phyloP scores from a whole-genome alignment of 2,113 vertebrate genomes.

The Silurus asotus region DNA sequence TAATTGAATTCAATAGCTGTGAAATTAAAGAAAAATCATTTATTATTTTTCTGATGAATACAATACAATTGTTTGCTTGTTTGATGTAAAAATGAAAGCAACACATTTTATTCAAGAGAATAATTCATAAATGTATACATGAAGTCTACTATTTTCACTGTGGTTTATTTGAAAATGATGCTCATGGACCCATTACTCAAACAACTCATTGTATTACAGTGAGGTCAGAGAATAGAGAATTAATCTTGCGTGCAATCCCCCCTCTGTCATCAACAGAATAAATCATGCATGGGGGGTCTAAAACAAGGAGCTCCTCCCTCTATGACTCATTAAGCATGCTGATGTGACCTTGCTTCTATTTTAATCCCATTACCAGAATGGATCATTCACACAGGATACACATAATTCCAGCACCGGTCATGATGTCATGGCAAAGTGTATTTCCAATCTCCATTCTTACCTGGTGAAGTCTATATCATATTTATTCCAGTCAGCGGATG shows the following conservation, averaged over 20 bases:
- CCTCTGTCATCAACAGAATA: neutral
- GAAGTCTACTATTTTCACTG: neutral
- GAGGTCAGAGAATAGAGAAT: conserved; percentile 36
- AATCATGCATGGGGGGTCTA: neutral
- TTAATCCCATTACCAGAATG: conserved; percentile 28
- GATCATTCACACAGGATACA: conserved; percentile 15
- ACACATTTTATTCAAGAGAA: neutral
- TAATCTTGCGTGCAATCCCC: conserved; percentile 32
- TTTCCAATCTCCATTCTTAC: neutral
- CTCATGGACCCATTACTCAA: conserved; percentile 7
- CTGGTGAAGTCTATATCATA: no score
- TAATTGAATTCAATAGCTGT: neutral
- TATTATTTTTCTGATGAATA: neutral
- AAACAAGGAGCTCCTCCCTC: neutral
- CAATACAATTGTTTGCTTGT: neutral
- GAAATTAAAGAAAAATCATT: neutral
- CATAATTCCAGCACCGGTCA: neutral
- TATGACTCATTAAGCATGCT: conserved; percentile 40
- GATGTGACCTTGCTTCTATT: conserved; percentile 36
- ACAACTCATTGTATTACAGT: conserved; percentile 27
- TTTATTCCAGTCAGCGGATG: neutral
- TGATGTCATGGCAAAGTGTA: conserved; percentile 9
- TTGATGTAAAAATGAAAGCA: neutral
- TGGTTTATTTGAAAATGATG: neutral
- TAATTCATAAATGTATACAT: neutral